These are phyloP conservation scores for Enteromius afrohamiltoni DNA, from an alignment of 2,797 vertebrate genomes.

Conservation along the genomic window DNA sequence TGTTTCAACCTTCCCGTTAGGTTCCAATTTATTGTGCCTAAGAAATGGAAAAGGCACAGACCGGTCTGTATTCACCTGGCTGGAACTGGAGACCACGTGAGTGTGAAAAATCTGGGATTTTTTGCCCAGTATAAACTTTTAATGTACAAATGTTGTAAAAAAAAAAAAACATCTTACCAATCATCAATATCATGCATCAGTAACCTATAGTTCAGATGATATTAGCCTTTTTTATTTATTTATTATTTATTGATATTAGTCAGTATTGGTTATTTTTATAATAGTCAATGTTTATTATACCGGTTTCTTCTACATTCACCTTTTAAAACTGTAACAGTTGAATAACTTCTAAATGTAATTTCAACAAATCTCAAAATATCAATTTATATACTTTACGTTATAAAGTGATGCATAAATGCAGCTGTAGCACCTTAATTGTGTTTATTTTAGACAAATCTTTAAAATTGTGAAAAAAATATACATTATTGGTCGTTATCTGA, in stretches of 20 bases:
- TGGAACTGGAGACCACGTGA: constrained; percentile 97
- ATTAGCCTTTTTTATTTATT: background rate
- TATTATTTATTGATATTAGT: background rate
- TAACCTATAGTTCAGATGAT: background rate
- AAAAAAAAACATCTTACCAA: background rate
- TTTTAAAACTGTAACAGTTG: too few species aligned
- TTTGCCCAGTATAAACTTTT: background rate
- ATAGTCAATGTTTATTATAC: background rate
- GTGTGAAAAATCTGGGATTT: constrained; percentile 51
- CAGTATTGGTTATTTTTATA: background rate
- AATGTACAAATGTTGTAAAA: background rate
- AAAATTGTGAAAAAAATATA: background rate
- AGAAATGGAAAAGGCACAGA: constrained; percentile 87
- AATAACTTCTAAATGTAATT: background rate
- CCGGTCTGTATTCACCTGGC: constrained; percentile 97
- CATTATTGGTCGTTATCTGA: background rate
- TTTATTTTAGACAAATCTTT: background rate
- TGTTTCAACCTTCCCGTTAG: constrained; percentile 68
- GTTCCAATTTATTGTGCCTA: constrained; percentile 95
- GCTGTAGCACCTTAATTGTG: background rate
- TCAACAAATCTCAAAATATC: background rate
- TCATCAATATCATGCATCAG: background rate
- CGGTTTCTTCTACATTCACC: background rate
- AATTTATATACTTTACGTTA: background rate
- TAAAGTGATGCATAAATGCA: background rate